A percentile compares a stretch with the other conserved stretches of the same genome.
These are phyloP conservation scores for Choloepus hoffmanni DNA, from an alignment of 2,113 vertebrate species.

Conservation along the genomic window DNA sequence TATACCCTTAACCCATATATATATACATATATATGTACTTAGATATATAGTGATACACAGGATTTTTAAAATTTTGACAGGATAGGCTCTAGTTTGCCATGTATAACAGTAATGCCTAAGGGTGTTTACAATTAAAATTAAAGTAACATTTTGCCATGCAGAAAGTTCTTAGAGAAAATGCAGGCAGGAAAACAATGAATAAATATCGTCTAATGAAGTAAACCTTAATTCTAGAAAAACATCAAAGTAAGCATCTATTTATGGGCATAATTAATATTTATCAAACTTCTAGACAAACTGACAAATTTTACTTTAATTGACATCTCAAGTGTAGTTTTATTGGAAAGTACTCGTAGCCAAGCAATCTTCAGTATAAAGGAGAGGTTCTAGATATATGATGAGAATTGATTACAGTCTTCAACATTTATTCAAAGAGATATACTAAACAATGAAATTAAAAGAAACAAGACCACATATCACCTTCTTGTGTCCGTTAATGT, in stretches of 20 bases:
- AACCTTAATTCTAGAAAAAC: background rate
- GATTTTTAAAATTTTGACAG: background rate
- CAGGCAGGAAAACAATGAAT: background rate
- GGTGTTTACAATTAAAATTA: background rate
- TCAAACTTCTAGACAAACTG: constrained; percentile 15
- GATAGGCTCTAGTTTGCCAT: background rate
- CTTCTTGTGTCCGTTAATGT: constrained; percentile 32
- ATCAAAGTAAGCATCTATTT: constrained; percentile 48
- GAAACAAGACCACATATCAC: constrained; percentile 78
- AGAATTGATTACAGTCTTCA: constrained; percentile 82
- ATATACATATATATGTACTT: background rate
- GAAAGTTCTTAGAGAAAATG: background rate
- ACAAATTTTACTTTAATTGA: constrained; percentile 74
- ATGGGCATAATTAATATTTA: constrained; percentile 48
- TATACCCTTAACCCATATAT: background rate
- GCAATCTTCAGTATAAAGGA: constrained; percentile 75
- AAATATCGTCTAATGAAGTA: background rate
- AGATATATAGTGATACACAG: background rate
- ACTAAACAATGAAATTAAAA: constrained; percentile 78
- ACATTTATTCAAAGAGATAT: constrained; percentile 80
- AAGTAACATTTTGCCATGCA: background rate
- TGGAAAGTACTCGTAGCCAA: constrained; percentile 68
- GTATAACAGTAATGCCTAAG: background rate
- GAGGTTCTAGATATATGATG: constrained; percentile 75
- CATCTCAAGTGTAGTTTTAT: constrained; percentile 56